Conservation (phyloP, 1,140 invertebrate genomes). For the Lepidurus packardi region DNA sequence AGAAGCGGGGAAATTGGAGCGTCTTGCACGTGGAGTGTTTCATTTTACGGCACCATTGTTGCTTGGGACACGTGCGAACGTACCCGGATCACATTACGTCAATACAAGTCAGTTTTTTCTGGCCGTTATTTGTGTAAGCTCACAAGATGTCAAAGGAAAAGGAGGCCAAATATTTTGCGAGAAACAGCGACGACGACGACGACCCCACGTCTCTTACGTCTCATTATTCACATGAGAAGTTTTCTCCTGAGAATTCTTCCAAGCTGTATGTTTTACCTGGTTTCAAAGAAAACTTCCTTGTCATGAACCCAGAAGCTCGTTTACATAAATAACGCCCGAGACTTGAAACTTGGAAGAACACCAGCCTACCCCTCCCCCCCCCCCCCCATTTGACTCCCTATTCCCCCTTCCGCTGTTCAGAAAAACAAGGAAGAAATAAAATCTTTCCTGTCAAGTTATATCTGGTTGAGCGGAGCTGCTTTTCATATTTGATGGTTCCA, state of each 20-base stretch:
- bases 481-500: too few species aligned
- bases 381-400: too few species aligned
- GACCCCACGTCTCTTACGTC: neutral
- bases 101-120: neutral
- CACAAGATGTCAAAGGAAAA: neutral
- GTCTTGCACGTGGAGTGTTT: neutral
- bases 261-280: neutral
- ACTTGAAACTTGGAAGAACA: neutral
- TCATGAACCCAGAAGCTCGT: neutral
- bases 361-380: too few species aligned
- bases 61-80: slow-evolving; percentile 3
- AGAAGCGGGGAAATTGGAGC: neutral
- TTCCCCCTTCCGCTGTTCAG: too few species aligned
- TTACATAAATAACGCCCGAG: slow-evolving; percentile 6
- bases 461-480: too few species aligned
- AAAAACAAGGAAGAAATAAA: too few species aligned
- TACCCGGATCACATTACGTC: neutral
- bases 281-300: neutral
- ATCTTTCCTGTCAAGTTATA: too few species aligned
- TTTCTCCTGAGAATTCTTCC: neutral
- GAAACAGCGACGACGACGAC: neutral
- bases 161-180: neutral
- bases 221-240: neutral
- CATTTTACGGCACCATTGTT: neutral
- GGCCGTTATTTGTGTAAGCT: neutral